Base-by-base conservation (phyloP, 2,113 vertebrate species). In the Crotophaga sulcirostris region DNA sequence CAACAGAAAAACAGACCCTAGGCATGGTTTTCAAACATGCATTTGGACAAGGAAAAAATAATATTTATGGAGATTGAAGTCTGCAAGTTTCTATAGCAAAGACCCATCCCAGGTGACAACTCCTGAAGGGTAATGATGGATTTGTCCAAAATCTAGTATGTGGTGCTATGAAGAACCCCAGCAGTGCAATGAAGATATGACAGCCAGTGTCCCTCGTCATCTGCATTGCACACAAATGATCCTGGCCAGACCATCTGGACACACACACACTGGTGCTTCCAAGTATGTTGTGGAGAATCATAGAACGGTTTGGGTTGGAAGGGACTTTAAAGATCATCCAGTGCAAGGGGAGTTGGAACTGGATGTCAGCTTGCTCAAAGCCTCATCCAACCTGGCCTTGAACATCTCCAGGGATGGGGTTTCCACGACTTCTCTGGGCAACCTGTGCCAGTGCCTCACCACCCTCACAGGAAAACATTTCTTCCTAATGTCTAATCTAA, bases 141-240 rank as follows among this genome's bases (percentile, higher is more conserved):
- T 23, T 69, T 73, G 11, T 40, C 42, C 23, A 82, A 64, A 95
- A 72, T 7, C 34, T 52, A 64, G 16, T 44, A 31, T 64, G 59
- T 26, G 59, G 51, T 28, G 31, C 44, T 29, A 47, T 17, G 36
- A 76, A 92, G 58, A 64, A 73, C 18, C 25, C 49, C 58, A 67
- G 33, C 1, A 1, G 44, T 4, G 6, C 0, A 0, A 63, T 13
- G 5, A 67, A 54, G 21, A 38, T 26, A 38, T 47, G 40, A 34
- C 12, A 73, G 31, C n/a, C n/a, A 73, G 31, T 3, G 16, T 31
- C 44, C 25, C 59, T 52, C 29, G 21, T 23, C 25, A 3, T 44
- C 44, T 31, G 59, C 12, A 1, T 31, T 23, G 45, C 55, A 74
- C 10, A 33, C 11, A 16, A 38, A 64, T 13, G n/a, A 83, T 38